phyloP scores from a whole-genome alignment of 2,797 vertebrate species.

The Enteromius paludinosus region DNA sequence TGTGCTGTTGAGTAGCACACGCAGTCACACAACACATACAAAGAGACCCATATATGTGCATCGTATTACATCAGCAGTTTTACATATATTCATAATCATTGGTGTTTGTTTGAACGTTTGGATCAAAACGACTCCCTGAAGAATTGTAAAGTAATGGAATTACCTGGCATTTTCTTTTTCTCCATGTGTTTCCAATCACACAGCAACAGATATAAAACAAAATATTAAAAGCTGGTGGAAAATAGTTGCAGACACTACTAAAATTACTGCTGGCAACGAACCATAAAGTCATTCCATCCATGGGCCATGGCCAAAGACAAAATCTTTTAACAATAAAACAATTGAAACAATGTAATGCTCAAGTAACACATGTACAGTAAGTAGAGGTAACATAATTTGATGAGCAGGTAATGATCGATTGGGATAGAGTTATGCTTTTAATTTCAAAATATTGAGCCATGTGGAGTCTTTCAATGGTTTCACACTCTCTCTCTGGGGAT shows the following conservation, averaged over 20 bases:
- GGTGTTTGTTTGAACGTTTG: conserved; percentile 37
- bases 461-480: conserved; percentile 42
- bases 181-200: conserved; percentile 76
- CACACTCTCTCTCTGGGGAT: conserved; percentile 54
- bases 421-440: conserved; percentile 45
- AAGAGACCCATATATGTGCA: not conserved
- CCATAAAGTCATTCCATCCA: conserved; percentile 64
- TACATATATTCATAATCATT: conserved; percentile 4
- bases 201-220: conserved; percentile 60
- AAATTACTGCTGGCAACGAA: conserved; percentile 64
- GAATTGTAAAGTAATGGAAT: conserved; percentile 57
- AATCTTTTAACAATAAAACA: conserved; percentile 32
- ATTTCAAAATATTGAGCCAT: conserved; percentile 53
- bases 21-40: conserved; percentile 44
- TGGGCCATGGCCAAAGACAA: conserved; percentile 53
- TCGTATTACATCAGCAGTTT: conserved; percentile 5
- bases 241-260: conserved; percentile 68
- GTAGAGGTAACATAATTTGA: conserved; percentile 26
- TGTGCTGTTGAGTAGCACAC: conserved; percentile 20
- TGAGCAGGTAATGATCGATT: conserved; percentile 49
- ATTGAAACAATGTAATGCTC: conserved; percentile 23
- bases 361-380: conserved; percentile 32
- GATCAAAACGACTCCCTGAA: conserved; percentile 49
- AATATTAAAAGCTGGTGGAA: conserved; percentile 63
- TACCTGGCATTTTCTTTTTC: conserved; percentile 66